These are phyloP conservation scores for Deroplatys truncata DNA, from an alignment of 2,888 invertebrate species.

Conservation along the genomic window DNA sequence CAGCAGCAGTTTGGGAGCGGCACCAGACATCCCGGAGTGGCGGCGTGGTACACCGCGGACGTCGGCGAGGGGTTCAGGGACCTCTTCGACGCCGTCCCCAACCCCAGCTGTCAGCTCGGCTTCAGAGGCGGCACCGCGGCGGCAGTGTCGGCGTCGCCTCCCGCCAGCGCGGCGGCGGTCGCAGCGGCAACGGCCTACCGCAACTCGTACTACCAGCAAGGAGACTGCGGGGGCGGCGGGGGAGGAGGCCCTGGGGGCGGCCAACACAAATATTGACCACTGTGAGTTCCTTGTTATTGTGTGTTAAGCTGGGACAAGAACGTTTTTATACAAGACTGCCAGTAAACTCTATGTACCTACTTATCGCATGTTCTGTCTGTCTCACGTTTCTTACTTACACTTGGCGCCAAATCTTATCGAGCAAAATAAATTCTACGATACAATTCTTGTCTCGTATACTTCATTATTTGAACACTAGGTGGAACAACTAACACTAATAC, in stretches of 20 bases:
- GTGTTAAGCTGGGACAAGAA: not conserved
- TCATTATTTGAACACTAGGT: not conserved
- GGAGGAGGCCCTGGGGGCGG: not conserved
- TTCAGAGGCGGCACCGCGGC: slow-evolving; percentile 37
- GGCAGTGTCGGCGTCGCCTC: slow-evolving; percentile 41
- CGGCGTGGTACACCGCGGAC: slow-evolving; percentile 29
- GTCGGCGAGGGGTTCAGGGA: slow-evolving; percentile 43
- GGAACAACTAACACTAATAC: not conserved
- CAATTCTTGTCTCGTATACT: not conserved
- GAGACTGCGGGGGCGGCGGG: slow-evolving; percentile 47
- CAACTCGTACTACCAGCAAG: slow-evolving; percentile 56
- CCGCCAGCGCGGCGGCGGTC: slow-evolving; percentile 50
- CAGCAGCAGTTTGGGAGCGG: slow-evolving; percentile 31
- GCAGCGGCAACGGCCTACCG: slow-evolving; percentile 50
- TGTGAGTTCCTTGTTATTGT: not conserved
- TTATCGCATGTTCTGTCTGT: not conserved
- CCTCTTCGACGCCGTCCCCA: slow-evolving; percentile 39
- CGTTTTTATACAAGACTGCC: not conserved
- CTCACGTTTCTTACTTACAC: not conserved
- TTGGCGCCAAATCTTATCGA: not conserved
- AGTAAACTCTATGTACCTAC: not conserved
- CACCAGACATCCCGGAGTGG: slow-evolving; percentile 40
- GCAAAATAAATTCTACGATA: not conserved
- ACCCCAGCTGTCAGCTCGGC: slow-evolving; percentile 45
- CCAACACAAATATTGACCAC: not conserved